Evolutionary conservation across 2,888 invertebrate genomes (phyloP).

Genomic region (Carterocephalus palaemon): DNA sequence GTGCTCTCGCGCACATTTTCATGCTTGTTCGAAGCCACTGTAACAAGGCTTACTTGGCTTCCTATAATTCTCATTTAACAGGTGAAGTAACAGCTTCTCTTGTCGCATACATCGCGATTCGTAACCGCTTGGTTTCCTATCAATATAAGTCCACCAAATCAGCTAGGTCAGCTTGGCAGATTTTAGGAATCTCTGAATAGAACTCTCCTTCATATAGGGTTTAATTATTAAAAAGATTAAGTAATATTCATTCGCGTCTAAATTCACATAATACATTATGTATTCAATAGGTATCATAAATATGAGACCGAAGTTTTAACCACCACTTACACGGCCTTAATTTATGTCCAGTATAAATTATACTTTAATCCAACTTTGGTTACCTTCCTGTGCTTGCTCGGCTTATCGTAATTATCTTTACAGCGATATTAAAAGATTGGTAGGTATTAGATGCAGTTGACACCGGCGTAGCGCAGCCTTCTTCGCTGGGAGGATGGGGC

Average conservation of each 20-base stretch:
- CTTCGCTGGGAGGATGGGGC: slow-evolving; percentile 12
- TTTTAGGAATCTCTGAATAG: too few species aligned
- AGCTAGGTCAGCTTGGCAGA: too few species aligned
- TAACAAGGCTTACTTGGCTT: slow-evolving; percentile 19
- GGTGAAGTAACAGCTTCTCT: too few species aligned
- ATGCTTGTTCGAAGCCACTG: slow-evolving; percentile 30
- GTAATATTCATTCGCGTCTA: too few species aligned
- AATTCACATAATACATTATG: too few species aligned
- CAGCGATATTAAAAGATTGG: slow-evolving; percentile 40
- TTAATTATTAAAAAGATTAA: too few species aligned
- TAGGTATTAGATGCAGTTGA: slow-evolving; percentile 38
- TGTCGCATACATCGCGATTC: neutral
- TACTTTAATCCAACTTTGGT: slow-evolving; percentile 8
- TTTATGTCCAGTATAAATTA: too few species aligned
- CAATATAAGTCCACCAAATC: too few species aligned
- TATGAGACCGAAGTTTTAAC: slow-evolving; percentile 3
- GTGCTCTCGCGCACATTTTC: slow-evolving; percentile 38
- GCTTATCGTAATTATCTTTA: slow-evolving; percentile 46
- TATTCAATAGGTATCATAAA: too few species aligned
- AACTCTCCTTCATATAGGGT: too few species aligned
- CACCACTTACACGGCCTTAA: slow-evolving; percentile 7
- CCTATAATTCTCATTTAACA: slow-evolving; percentile 6
- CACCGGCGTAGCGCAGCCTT: slow-evolving; percentile 30
- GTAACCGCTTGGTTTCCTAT: too few species aligned
- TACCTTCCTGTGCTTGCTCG: slow-evolving; percentile 31